Evolutionary conservation across 1,140 invertebrate genomes (phyloP).

Genomic region (Dryas iulia): DNA sequence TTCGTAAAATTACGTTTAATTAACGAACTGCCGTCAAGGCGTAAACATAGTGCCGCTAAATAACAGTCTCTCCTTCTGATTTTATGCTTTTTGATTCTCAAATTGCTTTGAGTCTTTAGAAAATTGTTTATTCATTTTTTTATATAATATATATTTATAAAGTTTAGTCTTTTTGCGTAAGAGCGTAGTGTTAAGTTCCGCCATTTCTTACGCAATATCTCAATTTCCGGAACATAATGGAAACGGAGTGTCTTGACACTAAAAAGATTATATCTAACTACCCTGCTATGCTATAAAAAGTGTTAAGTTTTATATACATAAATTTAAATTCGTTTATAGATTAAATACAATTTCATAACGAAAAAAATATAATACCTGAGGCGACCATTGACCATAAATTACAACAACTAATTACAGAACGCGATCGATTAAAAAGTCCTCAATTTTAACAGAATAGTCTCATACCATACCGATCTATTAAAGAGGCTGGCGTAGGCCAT

Average conservation of each 20-base stretch:
- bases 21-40: constrained; percentile 61
- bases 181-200: neutral
- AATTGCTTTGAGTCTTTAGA: neutral
- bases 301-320: too few species aligned
- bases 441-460: constrained; percentile 43
- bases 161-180: too few species aligned
- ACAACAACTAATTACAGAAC: constrained; percentile 30
- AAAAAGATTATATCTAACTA: too few species aligned
- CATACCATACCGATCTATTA: constrained; percentile 48
- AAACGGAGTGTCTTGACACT: too few species aligned
- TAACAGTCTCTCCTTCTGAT: constrained; percentile 63
- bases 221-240: neutral
- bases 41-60: constrained; percentile 66
- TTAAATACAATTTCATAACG: neutral
- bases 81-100: constrained; percentile 33
- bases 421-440: constrained; percentile 59
- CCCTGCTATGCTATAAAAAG: too few species aligned
- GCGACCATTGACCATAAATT: constrained; percentile 5
- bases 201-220: neutral
- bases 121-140: neutral
- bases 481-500: constrained; percentile 53
- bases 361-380: neutral
- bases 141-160: too few species aligned
- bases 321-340: too few species aligned
- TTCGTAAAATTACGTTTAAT: constrained; percentile 54